Percentiles rank a stretch among this genome's conserved stretches.
These are phyloP conservation scores for Rhagologus leucostigma DNA, from an alignment of 2,113 vertebrate genomes.

Conservation along the genomic window DNA sequence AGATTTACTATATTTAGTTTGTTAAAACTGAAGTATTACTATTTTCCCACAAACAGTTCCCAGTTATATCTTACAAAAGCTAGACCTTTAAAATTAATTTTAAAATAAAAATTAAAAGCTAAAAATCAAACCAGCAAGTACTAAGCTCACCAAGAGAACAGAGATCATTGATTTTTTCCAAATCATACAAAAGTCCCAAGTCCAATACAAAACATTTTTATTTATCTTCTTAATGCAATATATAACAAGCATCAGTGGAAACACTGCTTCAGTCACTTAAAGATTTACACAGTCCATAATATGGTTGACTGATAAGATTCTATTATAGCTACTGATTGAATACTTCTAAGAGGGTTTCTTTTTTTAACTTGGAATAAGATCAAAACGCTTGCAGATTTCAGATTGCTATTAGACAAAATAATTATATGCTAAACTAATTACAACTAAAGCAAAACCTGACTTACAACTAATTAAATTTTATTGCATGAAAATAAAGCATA, in stretches of 20 bases:
- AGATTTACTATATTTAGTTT: neutral
- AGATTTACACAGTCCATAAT: conserved; percentile 42
- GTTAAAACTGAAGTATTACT: neutral
- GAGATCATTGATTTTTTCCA: neutral
- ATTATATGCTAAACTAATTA: conserved; percentile 78
- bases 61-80: neutral
- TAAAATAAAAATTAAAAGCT: neutral
- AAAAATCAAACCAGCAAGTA: conserved; percentile 4
- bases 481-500: conserved; percentile 66
- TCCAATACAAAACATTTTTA: neutral
- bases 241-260: neutral
- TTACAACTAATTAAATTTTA: conserved; percentile 77
- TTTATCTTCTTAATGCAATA: neutral
- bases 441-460: conserved; percentile 71
- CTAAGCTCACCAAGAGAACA: neutral
- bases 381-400: conserved; percentile 71
- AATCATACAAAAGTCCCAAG: neutral
- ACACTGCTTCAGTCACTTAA: neutral
- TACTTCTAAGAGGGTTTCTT: conserved; percentile 13
- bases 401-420: conserved; percentile 72
- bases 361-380: conserved; percentile 64
- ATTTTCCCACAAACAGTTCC: neutral
- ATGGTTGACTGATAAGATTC: conserved; percentile 56
- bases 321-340: conserved; percentile 51
- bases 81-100: neutral